These are phyloP conservation scores for Cherax quadricarinatus DNA, from an alignment of 1,140 invertebrate species.

Conservation along the genomic window DNA sequence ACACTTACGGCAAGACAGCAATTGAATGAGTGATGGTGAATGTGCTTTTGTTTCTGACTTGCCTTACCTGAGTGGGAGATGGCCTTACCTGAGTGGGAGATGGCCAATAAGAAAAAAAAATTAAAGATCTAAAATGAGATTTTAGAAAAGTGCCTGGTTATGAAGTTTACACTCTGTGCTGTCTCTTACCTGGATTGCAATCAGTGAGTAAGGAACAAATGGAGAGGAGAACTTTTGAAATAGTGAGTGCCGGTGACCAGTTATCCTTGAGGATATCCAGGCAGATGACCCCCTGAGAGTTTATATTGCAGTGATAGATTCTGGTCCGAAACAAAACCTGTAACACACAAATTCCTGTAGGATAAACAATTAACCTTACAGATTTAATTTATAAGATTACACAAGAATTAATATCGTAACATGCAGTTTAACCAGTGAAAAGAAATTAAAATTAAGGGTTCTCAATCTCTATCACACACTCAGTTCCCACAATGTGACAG, in stretches of 20 bases:
- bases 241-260: conserved; percentile 96
- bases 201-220: conserved; percentile 97
- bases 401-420: no score
- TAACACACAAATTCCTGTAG: conserved; percentile 9
- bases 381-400: neutral
- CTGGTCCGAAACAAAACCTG: conserved; percentile 94
- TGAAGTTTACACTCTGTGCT: neutral
- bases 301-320: conserved; percentile 98
- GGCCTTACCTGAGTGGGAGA: no score
- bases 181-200: conserved; percentile 92
- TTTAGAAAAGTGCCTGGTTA: neutral
- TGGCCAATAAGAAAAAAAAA: no score
- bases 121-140: neutral
- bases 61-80: no score
- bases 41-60: no score
- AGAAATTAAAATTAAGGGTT: no score
- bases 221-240: conserved; percentile 92
- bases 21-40: no score
- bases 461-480: no score
- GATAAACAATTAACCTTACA: neutral
- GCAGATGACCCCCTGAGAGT: conserved; percentile 97
- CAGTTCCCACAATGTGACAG: no score
- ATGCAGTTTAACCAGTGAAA: no score
- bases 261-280: conserved; percentile 97
- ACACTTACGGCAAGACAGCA: no score